Percentiles rank a stretch among this genome's conserved stretches.
phyloP scores from a whole-genome alignment of 2,797 vertebrate species.

The Menidia menidia region DNA sequence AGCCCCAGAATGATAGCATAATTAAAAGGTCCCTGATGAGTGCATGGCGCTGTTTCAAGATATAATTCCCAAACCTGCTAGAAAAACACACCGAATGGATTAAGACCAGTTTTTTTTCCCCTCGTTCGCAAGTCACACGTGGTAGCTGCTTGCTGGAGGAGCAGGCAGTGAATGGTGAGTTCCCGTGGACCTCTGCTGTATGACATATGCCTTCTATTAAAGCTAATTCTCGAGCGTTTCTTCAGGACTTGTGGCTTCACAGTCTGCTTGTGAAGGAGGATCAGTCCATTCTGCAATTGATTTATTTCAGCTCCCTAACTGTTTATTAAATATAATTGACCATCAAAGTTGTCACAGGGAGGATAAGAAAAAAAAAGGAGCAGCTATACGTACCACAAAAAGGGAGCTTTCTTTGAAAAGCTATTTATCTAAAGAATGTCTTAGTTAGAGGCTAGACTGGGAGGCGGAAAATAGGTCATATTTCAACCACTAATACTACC shows the following conservation, averaged over 20 bases:
- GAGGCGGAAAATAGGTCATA: slow-evolving; percentile 71
- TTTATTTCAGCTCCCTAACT: slow-evolving; percentile 83
- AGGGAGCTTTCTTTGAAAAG: slow-evolving; percentile 70
- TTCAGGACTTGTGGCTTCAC: slow-evolving; percentile 82
- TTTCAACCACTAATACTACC: slow-evolving; percentile 71
- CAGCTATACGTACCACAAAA: slow-evolving; percentile 65
- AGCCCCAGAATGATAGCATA: slow-evolving; percentile 55
- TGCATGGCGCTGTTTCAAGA: slow-evolving; percentile 51
- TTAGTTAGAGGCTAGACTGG: slow-evolving; percentile 65
- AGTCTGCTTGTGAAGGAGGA: slow-evolving; percentile 80
- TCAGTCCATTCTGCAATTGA: slow-evolving; percentile 83
- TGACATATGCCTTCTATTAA: slow-evolving; percentile 85
- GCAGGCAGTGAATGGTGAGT: slow-evolving; percentile 43
- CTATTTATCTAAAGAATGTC: slow-evolving; percentile 72
- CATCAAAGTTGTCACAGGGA: slow-evolving; percentile 84
- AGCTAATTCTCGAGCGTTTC: slow-evolving; percentile 79
- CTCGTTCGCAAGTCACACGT: slow-evolving; percentile 19
- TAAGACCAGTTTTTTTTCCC: slow-evolving; percentile 17
- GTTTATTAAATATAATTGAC: slow-evolving; percentile 88
- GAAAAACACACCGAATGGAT: slow-evolving; percentile 48
- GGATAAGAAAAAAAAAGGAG: slow-evolving; percentile 58
- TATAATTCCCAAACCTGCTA: slow-evolving; percentile 46
- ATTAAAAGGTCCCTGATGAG: slow-evolving; percentile 68
- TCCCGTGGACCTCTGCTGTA: slow-evolving; percentile 67
- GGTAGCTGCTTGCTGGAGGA: slow-evolving; percentile 46